Evolutionary conservation across 2,113 vertebrate genomes (phyloP), one percentile per base, ranked within the genome.

Genomic region (Sinocyclocheilus grahami): DNA sequence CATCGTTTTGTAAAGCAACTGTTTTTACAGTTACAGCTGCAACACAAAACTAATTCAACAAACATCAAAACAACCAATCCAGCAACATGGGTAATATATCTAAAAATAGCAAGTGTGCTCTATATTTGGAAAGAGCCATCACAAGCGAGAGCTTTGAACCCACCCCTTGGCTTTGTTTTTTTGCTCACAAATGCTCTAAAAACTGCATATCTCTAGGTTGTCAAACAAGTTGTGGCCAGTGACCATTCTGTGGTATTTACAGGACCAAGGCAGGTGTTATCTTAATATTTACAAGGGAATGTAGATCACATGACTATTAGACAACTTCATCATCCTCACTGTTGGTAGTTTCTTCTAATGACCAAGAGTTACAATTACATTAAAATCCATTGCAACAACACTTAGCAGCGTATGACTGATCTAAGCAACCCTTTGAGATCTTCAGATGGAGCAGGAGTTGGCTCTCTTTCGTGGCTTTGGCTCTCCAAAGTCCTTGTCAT

Each of bases 391-490:
- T 2, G 78, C 39, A n/a, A 55, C 42, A 39, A 48, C 30, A 55
- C 46, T 84, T 30, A 85, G 55, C 63, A 85, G 71, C 42, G 85
- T 82, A 53, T 72, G 80, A 74, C 72, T 71, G 46, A 74, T 60
- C 53, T 9, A 82, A 88, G 58, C 87, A 30, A 86, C 65, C 24
- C 18, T 55, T 87, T 86, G 48, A 42, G 42, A 12, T 63, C 91
- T 91, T 95, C 89, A 99, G 90, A 99, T 99, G 86, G 98, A 99
- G 89, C 97, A 99, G 3, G 98, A 98, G 92, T 99, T 98, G 78
- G 97, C 97, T 91, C 96, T 96, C 91, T 97, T 97, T 89, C 97
- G 95, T 0, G 97, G 97, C 87, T 97, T 97, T 76, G 97, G 96
- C 86, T 98, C 96, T 86, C 91, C 95, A 30, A 96, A 93, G 65